Conservation (phyloP, 2,888 invertebrate genomes). For the Anoplius nigerrimus region DNA sequence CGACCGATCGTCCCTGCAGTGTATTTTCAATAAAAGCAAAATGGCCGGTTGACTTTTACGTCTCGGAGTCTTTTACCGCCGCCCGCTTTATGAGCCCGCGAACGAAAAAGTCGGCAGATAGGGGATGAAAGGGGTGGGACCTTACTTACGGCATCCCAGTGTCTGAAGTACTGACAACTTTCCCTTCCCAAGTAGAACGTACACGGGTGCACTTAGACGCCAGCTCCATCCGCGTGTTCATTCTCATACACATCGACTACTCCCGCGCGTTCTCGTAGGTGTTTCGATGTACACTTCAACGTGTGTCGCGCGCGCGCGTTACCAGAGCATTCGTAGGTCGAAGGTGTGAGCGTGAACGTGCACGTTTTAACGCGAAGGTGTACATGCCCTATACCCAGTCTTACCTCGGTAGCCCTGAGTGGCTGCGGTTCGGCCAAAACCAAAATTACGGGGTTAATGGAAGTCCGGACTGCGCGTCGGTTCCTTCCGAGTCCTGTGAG, state of each 20-base stretch:
- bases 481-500: conserved; percentile 27
- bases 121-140: too few species aligned
- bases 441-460: conserved; percentile 65
- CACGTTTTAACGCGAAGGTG: conserved; percentile 9
- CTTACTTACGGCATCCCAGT: conserved; percentile 54
- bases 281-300: too few species aligned
- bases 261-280: too few species aligned
- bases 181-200: conserved; percentile 51
- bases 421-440: conserved; percentile 56
- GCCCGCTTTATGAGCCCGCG: conserved; percentile 46
- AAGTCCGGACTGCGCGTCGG: conserved; percentile 44
- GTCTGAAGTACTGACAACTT: conserved; percentile 58
- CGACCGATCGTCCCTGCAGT: too few species aligned
- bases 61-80: conserved; percentile 49
- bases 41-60: conserved; percentile 27
- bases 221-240: not conserved
- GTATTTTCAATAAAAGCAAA: conserved; percentile 13
- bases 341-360: conserved; percentile 14
- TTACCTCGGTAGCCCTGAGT: conserved; percentile 39
- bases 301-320: too few species aligned
- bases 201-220: conserved; percentile 50
- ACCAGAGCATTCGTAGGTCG: too few species aligned
- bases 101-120: conserved; percentile 49
- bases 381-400: conserved; percentile 14
- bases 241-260: too few species aligned